These are phyloP conservation scores for Rhadina sibilatrix DNA, from an alignment of 2,113 vertebrate genomes.

Conservation along the genomic window DNA sequence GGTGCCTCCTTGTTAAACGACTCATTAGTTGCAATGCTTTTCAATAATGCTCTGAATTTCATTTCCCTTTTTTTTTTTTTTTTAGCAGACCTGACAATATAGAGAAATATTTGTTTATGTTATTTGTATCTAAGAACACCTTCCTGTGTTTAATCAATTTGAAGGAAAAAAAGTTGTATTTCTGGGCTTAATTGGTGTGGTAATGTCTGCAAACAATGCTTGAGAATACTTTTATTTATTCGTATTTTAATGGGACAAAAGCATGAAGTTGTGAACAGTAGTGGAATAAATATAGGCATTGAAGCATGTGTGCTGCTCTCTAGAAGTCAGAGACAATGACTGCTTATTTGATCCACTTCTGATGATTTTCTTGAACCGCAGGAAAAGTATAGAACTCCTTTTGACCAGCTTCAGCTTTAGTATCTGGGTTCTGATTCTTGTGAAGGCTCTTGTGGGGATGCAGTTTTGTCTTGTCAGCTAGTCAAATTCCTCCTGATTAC, in stretches of 20 bases:
- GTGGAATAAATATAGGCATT: neutral
- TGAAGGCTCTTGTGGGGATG: neutral
- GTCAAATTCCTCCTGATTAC: neutral
- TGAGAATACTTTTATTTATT: neutral
- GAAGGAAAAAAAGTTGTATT: neutral
- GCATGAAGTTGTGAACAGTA: neutral
- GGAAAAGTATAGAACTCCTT: neutral
- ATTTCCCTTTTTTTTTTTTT: neutral
- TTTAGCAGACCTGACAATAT: neutral
- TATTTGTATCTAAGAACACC: neutral
- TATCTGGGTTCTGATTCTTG: neutral
- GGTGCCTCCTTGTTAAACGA: neutral
- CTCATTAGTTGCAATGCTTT: neutral
- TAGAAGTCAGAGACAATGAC: neutral
- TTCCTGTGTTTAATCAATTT: neutral
- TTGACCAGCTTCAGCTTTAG: neutral
- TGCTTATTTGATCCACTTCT: neutral
- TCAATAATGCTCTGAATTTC: constrained; percentile 13
- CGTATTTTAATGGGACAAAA: neutral
- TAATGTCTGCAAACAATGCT: neutral
- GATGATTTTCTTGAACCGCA: neutral
- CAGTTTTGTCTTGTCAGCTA: neutral
- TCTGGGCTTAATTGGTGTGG: neutral
- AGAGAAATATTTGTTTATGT: neutral
- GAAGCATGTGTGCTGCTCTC: neutral